A percentile compares a stretch with the other conserved stretches of the same genome.
Conservation (phyloP, 37 sponge, comb jelly and placozoan genomes). For the Cladorhizidae sp. region DNA sequence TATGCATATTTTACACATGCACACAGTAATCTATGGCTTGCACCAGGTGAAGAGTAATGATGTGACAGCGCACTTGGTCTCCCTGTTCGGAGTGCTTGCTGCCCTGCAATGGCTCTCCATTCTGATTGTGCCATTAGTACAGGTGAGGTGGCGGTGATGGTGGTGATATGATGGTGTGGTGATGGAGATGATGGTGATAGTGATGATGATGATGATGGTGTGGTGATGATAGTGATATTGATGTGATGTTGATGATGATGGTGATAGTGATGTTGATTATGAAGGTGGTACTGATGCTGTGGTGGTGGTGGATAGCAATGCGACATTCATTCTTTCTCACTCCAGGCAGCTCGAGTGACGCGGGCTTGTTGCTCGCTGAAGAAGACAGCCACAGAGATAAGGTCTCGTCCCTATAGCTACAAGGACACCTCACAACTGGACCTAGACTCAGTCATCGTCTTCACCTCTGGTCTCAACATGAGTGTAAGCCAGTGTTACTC, state of each 20-base stretch:
- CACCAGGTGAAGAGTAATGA: neutral
- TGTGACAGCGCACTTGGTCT: neutral
- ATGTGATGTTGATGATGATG: too few species aligned
- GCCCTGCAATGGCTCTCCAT: conserved; percentile 37
- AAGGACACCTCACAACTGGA: conserved; percentile 71
- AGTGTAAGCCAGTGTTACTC: conserved; percentile 39
- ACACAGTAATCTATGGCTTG: conserved; percentile 18
- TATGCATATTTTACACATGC: too few species aligned
- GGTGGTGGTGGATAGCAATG: too few species aligned
- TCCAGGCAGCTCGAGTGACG: conserved; percentile 75
- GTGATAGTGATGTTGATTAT: too few species aligned
- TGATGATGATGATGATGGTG: too few species aligned
- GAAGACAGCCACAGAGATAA: conserved; percentile 51
- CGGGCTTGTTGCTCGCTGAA: conserved; percentile 36
- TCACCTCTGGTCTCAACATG: conserved; percentile 38
- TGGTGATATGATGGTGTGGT: too few species aligned
- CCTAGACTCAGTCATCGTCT: conserved; percentile 73
- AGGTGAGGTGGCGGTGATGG: conserved; percentile 14
- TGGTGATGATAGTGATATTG: too few species aligned
- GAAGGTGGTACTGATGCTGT: too few species aligned
- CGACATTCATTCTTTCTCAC: too few species aligned
- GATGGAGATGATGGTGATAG: too few species aligned
- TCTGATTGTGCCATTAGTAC: conserved; percentile 46
- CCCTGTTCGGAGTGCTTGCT: conserved; percentile 11
- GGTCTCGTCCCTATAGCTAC: conserved; percentile 77